A percentile compares a stretch with the other conserved stretches of the same genome.
phyloP scores from a whole-genome alignment of 2,797 vertebrate genomes.

The Martes flavigula region DNA sequence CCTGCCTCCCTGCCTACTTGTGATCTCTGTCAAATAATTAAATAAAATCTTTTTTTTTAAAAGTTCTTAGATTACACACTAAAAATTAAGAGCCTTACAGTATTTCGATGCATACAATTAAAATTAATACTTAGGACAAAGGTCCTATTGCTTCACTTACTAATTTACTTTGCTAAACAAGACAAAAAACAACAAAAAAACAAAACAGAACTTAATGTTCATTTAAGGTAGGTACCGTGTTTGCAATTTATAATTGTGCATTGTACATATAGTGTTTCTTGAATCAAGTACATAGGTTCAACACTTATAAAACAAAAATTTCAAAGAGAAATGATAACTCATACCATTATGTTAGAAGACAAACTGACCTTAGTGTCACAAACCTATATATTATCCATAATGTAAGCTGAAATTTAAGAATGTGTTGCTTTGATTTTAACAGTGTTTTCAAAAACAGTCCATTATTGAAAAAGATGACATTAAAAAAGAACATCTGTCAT shows the following conservation, averaged over 20 bases:
- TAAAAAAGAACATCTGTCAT: background rate
- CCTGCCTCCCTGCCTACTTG: too few species aligned
- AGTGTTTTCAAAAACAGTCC: background rate
- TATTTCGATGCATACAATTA: background rate
- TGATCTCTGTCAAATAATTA: too few species aligned
- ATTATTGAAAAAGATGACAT: conserved; percentile 19
- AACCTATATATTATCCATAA: background rate
- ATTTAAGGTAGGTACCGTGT: background rate
- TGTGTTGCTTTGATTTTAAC: conserved; percentile 21
- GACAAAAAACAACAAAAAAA: background rate
- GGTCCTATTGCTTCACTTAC: background rate
- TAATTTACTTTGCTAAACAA: conserved; percentile 19
- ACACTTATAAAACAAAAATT: conserved; percentile 42
- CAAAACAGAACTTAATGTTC: background rate
- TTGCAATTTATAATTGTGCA: background rate
- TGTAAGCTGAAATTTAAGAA: background rate
- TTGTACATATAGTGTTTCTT: background rate
- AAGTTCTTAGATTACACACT: background rate
- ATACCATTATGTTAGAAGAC: background rate
- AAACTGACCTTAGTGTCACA: conserved; percentile 16
- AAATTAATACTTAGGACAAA: conserved; percentile 21
- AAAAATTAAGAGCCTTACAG: conserved; percentile 4
- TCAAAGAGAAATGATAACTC: conserved; percentile 40
- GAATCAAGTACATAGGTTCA: conserved; percentile 19
- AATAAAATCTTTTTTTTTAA: background rate